Evolutionary conservation across 1,140 invertebrate genomes (phyloP), one percentile per base, ranked within the genome.

Genomic region (Rhagoletis zephyria): DNA sequence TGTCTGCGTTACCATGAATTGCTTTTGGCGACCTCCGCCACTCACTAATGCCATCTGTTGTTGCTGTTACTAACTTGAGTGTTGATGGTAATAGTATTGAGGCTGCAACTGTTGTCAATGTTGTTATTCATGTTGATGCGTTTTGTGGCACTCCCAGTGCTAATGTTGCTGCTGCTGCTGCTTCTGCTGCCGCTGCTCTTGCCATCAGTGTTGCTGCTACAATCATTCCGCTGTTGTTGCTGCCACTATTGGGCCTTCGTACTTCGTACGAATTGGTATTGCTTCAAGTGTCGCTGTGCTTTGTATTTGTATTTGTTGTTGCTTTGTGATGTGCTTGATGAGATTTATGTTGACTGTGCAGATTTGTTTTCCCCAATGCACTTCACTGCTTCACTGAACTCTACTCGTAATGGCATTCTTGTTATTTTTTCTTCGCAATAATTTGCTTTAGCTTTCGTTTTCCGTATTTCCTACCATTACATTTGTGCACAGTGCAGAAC

Each of bases 71-170:
- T 30, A 30, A 30, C 16, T 81, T 81, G 74, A 81, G 51, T 81
- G 74, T 56, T 81, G 74, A 81, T 81, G 45, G 9, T 81, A 48
- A 56, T 81, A 81, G 74, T 81, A 42, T 56, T 81, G 74, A 56
- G 74, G 74, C 74, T 81, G 74, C 74, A 81, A 81, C 74, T 81
- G 74, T 81, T 81, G 74, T 81, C 74, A 81, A 81, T 81, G 74
- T 81, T 81, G 48, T 81, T 56, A 81, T 81, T 81, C 48, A 56
- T 81, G 48, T 81, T 81, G 74, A 81, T 81, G 74, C 48, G 48
- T 81, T 81, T 59, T 30, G 74, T 81, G 74, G 74, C 48, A 81
- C 74, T 56, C 74, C 74, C 74, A 59, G 45, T 81, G 74, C 74
- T 81, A 30, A 30, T 30, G 30, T 30, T 30, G 30, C 30, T 30